Evolutionary conservation across 2,113 vertebrate genomes (phyloP).

Genomic region (Onychorhynchus coronatus): DNA sequence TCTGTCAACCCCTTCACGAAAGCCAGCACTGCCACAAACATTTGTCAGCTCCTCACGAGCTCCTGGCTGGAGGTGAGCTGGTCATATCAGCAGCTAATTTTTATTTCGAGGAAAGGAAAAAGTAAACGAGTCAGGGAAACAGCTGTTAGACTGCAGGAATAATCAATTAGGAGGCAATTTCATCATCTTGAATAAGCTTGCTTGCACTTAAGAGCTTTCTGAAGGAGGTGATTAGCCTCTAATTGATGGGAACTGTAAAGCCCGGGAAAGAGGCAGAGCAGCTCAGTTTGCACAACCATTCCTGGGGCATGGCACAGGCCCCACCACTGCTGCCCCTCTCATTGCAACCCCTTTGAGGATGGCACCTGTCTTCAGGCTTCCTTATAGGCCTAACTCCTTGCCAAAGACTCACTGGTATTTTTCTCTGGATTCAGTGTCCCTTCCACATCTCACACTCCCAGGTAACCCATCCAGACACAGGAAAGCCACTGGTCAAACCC

Average conservation of each 20-base stretch:
- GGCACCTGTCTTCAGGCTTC: neutral
- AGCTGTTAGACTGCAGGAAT: constrained; percentile 57
- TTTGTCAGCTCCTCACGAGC: neutral
- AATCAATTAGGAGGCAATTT: constrained; percentile 59
- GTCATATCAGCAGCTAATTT: neutral
- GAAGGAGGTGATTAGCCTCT: constrained; percentile 37
- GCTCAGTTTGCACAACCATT: neutral
- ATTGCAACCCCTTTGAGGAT: neutral
- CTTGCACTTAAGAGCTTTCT: constrained; percentile 48
- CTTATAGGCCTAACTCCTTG: neutral
- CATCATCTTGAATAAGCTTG: constrained; percentile 33
- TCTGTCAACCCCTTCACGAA: neutral
- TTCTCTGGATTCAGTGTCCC: neutral
- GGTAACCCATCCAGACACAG: neutral
- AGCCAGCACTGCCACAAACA: neutral
- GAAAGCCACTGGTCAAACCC: neutral
- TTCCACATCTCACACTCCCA: neutral
- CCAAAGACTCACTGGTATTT: neutral
- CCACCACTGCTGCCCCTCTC: neutral
- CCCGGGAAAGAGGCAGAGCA: neutral
- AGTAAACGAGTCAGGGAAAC: neutral
- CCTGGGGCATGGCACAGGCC: neutral
- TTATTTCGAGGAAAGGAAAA: neutral
- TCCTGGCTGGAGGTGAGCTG: constrained; percentile 41
- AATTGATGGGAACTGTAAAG: constrained; percentile 12